phyloP scores from a whole-genome alignment of 2,888 invertebrate species.

The Blomia tropicalis region DNA sequence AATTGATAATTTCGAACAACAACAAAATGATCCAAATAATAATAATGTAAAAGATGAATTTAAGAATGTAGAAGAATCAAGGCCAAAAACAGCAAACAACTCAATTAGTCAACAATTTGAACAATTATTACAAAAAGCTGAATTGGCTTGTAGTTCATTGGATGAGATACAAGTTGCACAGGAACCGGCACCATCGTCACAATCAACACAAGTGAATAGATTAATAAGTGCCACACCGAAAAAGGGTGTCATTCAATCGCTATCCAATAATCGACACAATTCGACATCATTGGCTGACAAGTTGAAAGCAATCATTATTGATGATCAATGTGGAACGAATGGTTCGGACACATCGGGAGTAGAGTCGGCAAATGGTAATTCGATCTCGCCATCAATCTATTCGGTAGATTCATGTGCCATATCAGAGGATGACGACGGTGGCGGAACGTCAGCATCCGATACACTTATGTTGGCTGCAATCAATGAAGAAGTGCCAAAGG shows the following conservation, averaged over 20 bases:
- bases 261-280: not conserved
- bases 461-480: constrained; percentile 12
- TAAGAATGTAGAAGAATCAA: not conserved
- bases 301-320: constrained; percentile 12
- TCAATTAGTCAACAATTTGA: constrained; percentile 25
- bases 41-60: not conserved
- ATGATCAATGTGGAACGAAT: not conserved
- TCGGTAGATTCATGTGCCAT: constrained; percentile 32
- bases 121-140: constrained; percentile 23
- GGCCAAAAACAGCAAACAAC: not conserved
- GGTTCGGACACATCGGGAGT: not conserved
- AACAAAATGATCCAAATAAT: not conserved
- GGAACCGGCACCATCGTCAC: too few species aligned
- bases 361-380: not conserved
- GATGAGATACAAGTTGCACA: constrained; percentile 12
- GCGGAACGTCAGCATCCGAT: constrained; percentile 7
- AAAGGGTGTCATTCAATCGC: not conserved
- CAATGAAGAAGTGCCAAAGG: not conserved
- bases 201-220: too few species aligned
- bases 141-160: constrained; percentile 21
- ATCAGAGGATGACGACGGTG: not conserved
- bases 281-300: constrained; percentile 4
- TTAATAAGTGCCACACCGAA: not conserved
- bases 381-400: not conserved
- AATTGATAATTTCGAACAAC: not conserved